Conservation (phyloP, 2,113 vertebrate species). For the Cinclus cinclus region DNA sequence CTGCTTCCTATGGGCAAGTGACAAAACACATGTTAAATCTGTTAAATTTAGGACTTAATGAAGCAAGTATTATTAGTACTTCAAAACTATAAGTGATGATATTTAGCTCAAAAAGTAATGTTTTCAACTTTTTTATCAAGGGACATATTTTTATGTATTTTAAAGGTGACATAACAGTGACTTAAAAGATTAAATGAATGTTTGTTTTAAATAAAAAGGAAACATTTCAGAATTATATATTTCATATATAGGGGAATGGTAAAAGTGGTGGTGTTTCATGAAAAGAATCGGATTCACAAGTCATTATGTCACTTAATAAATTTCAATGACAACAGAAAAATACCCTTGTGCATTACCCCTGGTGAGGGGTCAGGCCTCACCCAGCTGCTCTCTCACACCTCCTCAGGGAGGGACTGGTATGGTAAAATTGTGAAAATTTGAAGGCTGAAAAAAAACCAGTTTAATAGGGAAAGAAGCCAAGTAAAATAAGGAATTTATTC, state of each 20-base stretch:
- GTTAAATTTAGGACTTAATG: neutral
- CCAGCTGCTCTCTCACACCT: neutral
- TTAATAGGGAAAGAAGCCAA: neutral
- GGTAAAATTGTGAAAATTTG: neutral
- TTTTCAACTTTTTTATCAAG: neutral
- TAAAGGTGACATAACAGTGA: neutral
- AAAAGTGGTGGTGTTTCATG: neutral
- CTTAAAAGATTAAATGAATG: neutral
- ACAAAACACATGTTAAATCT: accelerated
- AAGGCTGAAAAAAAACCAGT: neutral
- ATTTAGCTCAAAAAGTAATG: neutral
- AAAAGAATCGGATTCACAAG: neutral
- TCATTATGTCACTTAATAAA: neutral
- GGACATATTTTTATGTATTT: neutral
- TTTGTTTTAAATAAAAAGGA: neutral
- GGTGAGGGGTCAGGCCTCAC: neutral
- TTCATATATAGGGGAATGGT: neutral
- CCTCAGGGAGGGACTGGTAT: neutral
- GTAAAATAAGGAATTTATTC: neutral
- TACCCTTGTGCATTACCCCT: neutral
- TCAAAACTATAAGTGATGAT: neutral
- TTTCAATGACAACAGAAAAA: neutral
- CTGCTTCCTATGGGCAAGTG: neutral
- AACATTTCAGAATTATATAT: neutral
- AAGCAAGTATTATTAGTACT: neutral